Evolutionary conservation across 2,888 invertebrate species (phyloP).

Genomic region (Anarsia innoxiella): DNA sequence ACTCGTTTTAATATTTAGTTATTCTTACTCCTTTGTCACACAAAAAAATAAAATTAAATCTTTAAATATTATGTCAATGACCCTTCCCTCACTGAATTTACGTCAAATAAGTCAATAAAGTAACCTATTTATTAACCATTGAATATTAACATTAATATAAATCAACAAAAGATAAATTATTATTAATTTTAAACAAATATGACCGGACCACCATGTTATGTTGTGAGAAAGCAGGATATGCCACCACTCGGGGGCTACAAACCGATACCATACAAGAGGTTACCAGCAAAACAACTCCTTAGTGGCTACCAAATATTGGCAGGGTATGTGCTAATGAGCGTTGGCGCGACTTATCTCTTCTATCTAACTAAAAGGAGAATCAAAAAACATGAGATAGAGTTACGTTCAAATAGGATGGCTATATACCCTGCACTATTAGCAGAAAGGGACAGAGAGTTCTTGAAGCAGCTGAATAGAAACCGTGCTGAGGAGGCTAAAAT

Average conservation of each 20-base stretch:
- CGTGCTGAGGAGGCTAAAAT: constrained; percentile 90
- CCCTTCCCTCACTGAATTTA: too few species aligned
- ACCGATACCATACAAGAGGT: constrained; percentile 81
- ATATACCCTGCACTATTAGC: constrained; percentile 85
- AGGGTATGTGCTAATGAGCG: constrained; percentile 75
- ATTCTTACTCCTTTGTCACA: too few species aligned
- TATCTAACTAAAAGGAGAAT: constrained; percentile 69
- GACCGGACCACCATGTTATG: too few species aligned
- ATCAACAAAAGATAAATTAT: too few species aligned
- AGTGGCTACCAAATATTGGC: constrained; percentile 79
- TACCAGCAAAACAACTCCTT: constrained; percentile 82
- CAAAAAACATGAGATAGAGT: constrained; percentile 79
- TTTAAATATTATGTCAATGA: too few species aligned
- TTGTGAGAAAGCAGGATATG: constrained; percentile 86
- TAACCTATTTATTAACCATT: too few species aligned
- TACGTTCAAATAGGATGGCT: constrained; percentile 84
- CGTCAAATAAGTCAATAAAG: too few species aligned
- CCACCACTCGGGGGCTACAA: constrained; percentile 95
- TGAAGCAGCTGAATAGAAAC: constrained; percentile 86
- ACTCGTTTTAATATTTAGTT: too few species aligned
- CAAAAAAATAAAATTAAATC: too few species aligned
- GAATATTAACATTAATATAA: too few species aligned
- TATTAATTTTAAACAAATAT: too few species aligned
- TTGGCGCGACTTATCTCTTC: constrained; percentile 75
- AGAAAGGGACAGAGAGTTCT: constrained; percentile 87